These are phyloP conservation scores for Bradypus variegatus DNA, from an alignment of 2,797 vertebrate genomes.

Conservation along the genomic window DNA sequence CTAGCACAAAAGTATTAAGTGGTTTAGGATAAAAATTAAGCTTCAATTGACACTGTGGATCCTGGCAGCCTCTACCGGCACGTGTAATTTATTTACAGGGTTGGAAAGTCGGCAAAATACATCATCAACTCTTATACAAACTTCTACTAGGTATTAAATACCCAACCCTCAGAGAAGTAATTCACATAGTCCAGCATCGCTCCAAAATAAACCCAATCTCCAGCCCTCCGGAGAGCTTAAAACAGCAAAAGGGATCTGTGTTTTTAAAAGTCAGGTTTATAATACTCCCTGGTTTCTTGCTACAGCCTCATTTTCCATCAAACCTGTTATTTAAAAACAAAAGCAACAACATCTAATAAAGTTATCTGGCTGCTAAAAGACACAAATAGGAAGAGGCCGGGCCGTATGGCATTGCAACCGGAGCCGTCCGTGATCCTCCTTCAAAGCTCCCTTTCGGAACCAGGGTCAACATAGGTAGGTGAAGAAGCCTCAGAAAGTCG, in stretches of 20 bases:
- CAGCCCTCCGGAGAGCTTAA: conserved; percentile 74
- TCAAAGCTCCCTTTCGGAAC: background rate
- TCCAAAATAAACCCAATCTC: conserved; percentile 79
- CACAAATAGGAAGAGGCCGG: conserved; percentile 2
- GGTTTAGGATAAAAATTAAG: conserved; percentile 67
- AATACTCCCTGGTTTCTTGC: conserved; percentile 71
- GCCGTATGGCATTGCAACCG: background rate
- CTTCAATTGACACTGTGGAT: conserved; percentile 72
- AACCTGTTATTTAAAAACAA: conserved; percentile 60
- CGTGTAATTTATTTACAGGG: conserved; percentile 76
- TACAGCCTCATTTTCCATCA: conserved; percentile 65
- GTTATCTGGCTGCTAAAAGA: conserved; percentile 22
- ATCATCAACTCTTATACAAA: conserved; percentile 79
- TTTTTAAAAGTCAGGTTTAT: conserved; percentile 72
- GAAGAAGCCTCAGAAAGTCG: background rate
- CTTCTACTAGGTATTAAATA: conserved; percentile 80
- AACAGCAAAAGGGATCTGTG: conserved; percentile 76
- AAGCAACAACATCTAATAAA: conserved; percentile 45
- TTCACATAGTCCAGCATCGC: conserved; percentile 73
- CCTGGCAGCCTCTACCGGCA: conserved; percentile 64
- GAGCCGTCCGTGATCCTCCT: background rate
- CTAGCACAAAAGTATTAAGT: conserved; percentile 61
- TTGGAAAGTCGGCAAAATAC: conserved; percentile 77
- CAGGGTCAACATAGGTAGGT: background rate
- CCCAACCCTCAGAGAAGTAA: conserved; percentile 75